Percentiles rank a stretch among this genome's conserved stretches.
Conservation (phyloP, 2,797 vertebrate genomes). For the Paramormyrops hopkinsi region DNA sequence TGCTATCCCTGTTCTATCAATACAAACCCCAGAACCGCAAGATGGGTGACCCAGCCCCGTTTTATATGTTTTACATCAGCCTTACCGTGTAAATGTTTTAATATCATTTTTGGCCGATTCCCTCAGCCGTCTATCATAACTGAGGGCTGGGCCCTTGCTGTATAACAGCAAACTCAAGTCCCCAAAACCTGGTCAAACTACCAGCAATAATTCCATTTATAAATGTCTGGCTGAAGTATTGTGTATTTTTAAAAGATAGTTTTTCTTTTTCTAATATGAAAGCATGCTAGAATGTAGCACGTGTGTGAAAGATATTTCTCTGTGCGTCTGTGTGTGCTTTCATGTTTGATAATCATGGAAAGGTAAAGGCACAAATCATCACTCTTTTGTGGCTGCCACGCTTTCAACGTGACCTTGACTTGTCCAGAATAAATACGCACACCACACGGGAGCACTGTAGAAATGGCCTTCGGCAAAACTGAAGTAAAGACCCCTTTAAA, state of each 20-base stretch:
- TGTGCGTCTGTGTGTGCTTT: not conserved
- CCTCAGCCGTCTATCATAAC: not conserved
- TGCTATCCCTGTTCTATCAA: not conserved
- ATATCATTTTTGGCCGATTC: not conserved
- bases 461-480: conserved; percentile 7
- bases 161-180: not conserved
- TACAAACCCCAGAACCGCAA: not conserved
- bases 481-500: conserved; percentile 7
- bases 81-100: not conserved
- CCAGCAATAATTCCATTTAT: not conserved
- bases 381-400: not conserved
- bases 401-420: conserved; percentile 13
- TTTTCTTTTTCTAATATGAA: not conserved
- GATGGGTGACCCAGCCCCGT: not conserved
- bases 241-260: not conserved
- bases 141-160: not conserved
- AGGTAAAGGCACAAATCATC: not conserved
- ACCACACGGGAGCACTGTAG: not conserved
- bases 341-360: not conserved
- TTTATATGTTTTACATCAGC: not conserved
- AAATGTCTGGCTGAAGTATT: not conserved
- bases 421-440: not conserved
- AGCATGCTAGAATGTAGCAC: not conserved
- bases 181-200: not conserved
- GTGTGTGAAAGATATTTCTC: not conserved